Base-by-base conservation (phyloP, 2,888 invertebrate species). In the Drosophila meridiana region DNA sequence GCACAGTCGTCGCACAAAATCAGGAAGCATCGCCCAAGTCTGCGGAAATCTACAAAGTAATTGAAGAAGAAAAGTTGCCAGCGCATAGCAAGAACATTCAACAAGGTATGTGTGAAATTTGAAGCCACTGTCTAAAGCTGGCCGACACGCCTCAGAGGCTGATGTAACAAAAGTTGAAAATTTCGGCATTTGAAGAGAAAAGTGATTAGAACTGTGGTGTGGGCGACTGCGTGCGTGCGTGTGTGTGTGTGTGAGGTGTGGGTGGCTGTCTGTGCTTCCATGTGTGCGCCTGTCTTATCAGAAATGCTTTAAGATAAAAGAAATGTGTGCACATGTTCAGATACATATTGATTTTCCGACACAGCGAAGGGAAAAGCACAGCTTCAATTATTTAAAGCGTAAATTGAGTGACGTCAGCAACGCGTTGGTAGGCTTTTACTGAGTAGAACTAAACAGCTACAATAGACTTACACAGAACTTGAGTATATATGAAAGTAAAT, bases 31-130 rank as follows among this genome's bases (percentile, higher is more conserved):
- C 32, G 7, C 6, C 6, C 6, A 64, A 58, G 7, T 14, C 48
- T 6, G 13, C 79, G 40, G 92, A 91, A 34, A 55, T 91, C 14
- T 91, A 91, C 58, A 92, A 90, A 75, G 61, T 76, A 26, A 87
- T 91, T 66, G 57, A 80, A 0, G 91, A 91, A 60, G 92, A 91
- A 47, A 84, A 61, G 56, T 50, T 78, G 20, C 50, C 67, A 56
- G 34, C 65, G 20, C 59, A 59, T 45, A 67, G 53, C 45, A 34
- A 61, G 69, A 72, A 53, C 34, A 38, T 59, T 42, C 47, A 58
- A 52, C 68, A 72, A 81, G 81, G 77, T 90, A 73, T 78, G 69
- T 73, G 71, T 68, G 28, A 32, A 50, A 71, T 36, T 45, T 42
- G 20, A 64, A 26, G 9, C 45, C 34, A 30, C 4, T 13, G 53